Conservation (phyloP, 1,140 invertebrate genomes). For the Ceratosolen fusciceps region DNA sequence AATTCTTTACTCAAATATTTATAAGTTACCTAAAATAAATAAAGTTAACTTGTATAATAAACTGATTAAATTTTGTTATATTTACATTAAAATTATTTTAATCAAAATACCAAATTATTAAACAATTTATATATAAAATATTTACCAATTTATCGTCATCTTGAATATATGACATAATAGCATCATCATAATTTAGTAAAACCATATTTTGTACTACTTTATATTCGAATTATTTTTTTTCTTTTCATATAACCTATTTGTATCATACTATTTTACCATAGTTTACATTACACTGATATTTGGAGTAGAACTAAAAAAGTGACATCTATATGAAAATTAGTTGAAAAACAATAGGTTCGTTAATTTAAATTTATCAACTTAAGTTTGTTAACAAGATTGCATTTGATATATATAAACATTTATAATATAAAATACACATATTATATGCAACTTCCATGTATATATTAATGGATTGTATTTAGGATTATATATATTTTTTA, state of each 20-base stretch:
- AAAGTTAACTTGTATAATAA: constrained; percentile 25
- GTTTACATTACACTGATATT: too few relatives aligned
- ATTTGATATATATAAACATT: constrained; percentile 69
- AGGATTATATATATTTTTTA: too few relatives aligned
- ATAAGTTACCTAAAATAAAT: constrained; percentile 64
- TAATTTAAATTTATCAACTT: constrained; percentile 32
- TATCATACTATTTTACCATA: too few relatives aligned
- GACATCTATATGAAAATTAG: background rate
- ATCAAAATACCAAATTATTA: background rate
- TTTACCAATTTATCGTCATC: constrained; percentile 63
- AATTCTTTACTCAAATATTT: constrained; percentile 69
- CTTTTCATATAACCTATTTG: too few relatives aligned
- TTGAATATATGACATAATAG: constrained; percentile 51
- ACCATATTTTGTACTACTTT: constrained; percentile 20
- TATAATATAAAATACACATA: constrained; percentile 69
- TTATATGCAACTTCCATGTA: too few relatives aligned
- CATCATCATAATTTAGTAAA: constrained; percentile 37
- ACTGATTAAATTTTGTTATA: constrained; percentile 12
- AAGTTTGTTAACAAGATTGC: constrained; percentile 69
- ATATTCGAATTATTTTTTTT: too few relatives aligned
- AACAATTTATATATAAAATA: constrained; percentile 8
- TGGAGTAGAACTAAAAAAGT: too few relatives aligned
- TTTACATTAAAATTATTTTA: constrained; percentile 16
- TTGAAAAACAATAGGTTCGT: background rate
- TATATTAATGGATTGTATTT: too few relatives aligned